These are phyloP conservation scores for Luperina testacea DNA, from an alignment of 2,888 invertebrate genomes.

Conservation along the genomic window DNA sequence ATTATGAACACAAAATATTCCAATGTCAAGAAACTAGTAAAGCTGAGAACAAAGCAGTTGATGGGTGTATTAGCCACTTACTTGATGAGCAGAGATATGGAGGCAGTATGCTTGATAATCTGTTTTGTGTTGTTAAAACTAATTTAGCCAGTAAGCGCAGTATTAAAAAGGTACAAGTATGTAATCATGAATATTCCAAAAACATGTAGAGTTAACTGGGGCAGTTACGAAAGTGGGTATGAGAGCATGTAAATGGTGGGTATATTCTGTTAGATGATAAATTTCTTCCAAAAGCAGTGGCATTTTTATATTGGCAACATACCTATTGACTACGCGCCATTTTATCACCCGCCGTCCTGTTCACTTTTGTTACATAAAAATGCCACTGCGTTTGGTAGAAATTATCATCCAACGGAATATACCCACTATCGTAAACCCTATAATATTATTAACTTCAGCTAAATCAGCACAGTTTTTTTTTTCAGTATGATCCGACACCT, in stretches of 20 bases:
- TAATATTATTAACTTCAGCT: constrained; percentile 69
- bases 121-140: constrained; percentile 83
- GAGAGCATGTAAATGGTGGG: background rate
- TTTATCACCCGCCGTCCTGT: background rate
- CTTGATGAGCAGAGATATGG: constrained; percentile 60
- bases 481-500: constrained; percentile 69
- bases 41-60: constrained; percentile 17
- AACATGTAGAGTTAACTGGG: background rate
- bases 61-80: constrained; percentile 69
- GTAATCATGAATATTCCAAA: background rate
- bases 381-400: background rate
- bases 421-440: background rate
- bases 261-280: background rate
- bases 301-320: background rate
- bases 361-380: background rate
- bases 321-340: background rate
- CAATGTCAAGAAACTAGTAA: constrained; percentile 85
- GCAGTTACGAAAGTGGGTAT: background rate
- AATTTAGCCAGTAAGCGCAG: constrained; percentile 80
- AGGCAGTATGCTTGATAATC: constrained; percentile 69
- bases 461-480: constrained; percentile 66
- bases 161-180: constrained; percentile 70
- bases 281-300: background rate
- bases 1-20: constrained; percentile 91
- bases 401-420: background rate